These are phyloP conservation scores for Rhagophthalmus giganteus DNA, from an alignment of 2,888 invertebrate species.

Conservation along the genomic window DNA sequence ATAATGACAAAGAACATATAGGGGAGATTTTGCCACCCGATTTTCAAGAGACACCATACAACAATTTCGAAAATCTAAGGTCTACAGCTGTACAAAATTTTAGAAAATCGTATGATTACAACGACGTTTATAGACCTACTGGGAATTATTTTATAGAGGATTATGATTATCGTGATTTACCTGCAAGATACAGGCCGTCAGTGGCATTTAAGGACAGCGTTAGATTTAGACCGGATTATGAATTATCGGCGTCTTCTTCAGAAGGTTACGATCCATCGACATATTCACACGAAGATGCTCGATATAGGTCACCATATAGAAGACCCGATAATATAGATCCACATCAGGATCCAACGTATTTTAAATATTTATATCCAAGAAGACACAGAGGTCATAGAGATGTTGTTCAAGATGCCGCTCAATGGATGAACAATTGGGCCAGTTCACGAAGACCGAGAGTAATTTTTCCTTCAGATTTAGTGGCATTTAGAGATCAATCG, in stretches of 20 bases:
- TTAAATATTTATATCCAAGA: slow-evolving; percentile 3
- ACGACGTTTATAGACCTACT: slow-evolving; percentile 18
- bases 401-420: slow-evolving; percentile 4
- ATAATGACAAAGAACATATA: slow-evolving; percentile 49
- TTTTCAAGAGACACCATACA: slow-evolving; percentile 35
- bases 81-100: slow-evolving; percentile 1
- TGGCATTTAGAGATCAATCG: slow-evolving; percentile 51
- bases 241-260: slow-evolving; percentile 35
- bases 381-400: slow-evolving; percentile 33
- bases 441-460: slow-evolving; percentile 51
- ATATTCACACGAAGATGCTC: slow-evolving; percentile 3
- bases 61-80: slow-evolving; percentile 2
- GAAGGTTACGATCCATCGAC: slow-evolving; percentile 33
- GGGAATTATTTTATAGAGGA: slow-evolving; percentile 12
- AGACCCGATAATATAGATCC: slow-evolving; percentile 2
- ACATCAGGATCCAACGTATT: slow-evolving; percentile 1
- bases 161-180: slow-evolving; percentile 13
- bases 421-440: slow-evolving; percentile 28
- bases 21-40: slow-evolving; percentile 52
- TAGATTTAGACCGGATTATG: slow-evolving; percentile 43
- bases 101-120: slow-evolving; percentile 32
- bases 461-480: slow-evolving; percentile 54
- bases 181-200: slow-evolving; percentile 18
- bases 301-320: slow-evolving; percentile 4
- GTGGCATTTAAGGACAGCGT: slow-evolving; percentile 30